These are phyloP conservation scores for Cydia fagiglandana DNA, from an alignment of 1,140 invertebrate genomes.

Conservation along the genomic window DNA sequence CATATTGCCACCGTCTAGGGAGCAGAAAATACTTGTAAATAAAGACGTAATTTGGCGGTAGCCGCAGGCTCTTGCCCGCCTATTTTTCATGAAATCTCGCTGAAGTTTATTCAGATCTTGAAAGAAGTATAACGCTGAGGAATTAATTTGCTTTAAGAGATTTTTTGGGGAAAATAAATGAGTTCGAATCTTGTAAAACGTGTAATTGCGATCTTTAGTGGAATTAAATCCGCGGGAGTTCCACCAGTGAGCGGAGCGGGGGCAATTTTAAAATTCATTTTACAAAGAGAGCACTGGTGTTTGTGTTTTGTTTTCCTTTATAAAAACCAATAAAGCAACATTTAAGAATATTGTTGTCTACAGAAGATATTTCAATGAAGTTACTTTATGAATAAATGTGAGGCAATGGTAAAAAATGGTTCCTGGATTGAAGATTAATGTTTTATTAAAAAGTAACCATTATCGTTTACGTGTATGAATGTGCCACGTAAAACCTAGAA, in stretches of 20 bases:
- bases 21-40: conserved; percentile 64
- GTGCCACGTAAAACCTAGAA: no score
- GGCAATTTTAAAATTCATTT: conserved; percentile 53
- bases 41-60: conserved; percentile 73
- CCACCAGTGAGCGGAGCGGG: conserved; percentile 38
- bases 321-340: conserved; percentile 9
- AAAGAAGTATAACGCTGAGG: conserved; percentile 73
- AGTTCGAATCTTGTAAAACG: conserved; percentile 70
- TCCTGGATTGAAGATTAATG: no score
- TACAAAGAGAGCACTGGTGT: background rate
- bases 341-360: background rate
- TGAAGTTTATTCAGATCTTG: conserved; percentile 74
- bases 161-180: conserved; percentile 72
- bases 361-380: background rate
- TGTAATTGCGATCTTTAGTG: conserved; percentile 73
- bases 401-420: no score
- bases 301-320: conserved; percentile 10
- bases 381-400: background rate
- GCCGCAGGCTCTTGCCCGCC: conserved; percentile 63
- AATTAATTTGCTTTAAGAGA: conserved; percentile 75
- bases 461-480: no score
- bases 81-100: conserved; percentile 75
- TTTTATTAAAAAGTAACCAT: no score
- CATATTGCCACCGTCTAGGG: conserved; percentile 49
- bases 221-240: conserved; percentile 63